These are phyloP conservation scores for Heliconius hermathena DNA, from an alignment of 1,140 invertebrate species.

Conservation along the genomic window DNA sequence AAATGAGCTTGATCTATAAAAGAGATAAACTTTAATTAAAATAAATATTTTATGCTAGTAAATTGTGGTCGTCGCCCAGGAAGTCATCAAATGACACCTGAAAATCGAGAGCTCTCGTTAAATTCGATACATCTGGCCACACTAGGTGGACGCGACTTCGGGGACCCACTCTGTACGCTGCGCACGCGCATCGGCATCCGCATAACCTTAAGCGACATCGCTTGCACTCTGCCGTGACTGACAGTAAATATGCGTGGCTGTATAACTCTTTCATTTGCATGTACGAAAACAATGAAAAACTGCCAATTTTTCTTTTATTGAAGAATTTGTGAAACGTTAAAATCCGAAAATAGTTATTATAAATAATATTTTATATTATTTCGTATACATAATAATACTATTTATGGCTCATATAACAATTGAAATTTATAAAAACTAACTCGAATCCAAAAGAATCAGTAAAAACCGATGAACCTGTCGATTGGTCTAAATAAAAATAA, in stretches of 20 bases:
- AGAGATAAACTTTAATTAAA: not conserved
- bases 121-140: constrained; percentile 19
- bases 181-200: constrained; percentile 63
- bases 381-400: not conserved
- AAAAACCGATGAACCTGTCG: constrained; percentile 51
- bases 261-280: constrained; percentile 3
- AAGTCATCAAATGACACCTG: constrained; percentile 12
- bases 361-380: too few relatives aligned
- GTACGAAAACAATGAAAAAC: not conserved
- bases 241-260: not conserved
- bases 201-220: constrained; percentile 62
- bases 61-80: not conserved
- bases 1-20: not conserved
- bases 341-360: not conserved
- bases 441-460: constrained; percentile 16
- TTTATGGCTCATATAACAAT: not conserved
- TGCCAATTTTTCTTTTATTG: not conserved
- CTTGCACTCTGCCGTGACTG: constrained; percentile 39
- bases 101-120: constrained; percentile 6
- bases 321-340: not conserved
- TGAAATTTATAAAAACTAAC: not conserved
- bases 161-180: constrained; percentile 49
- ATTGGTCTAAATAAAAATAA: constrained; percentile 57
- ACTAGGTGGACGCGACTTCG: constrained; percentile 54
- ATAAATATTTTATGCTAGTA: not conserved